Evolutionary conservation across 2,113 vertebrate species (phyloP).

Genomic region (Dipodomys stephensi): DNA sequence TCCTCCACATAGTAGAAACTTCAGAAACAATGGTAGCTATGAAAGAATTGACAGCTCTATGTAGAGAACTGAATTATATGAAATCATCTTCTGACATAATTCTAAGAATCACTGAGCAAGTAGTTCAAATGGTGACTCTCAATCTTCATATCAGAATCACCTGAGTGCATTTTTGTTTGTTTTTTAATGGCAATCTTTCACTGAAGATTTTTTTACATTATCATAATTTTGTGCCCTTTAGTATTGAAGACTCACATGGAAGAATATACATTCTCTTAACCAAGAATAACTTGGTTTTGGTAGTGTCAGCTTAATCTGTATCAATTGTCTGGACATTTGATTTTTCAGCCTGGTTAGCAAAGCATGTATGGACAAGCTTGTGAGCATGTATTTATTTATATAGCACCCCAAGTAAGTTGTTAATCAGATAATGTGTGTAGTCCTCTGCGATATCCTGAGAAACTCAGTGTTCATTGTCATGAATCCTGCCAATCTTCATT

Average conservation of each 20-base stretch:
- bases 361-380: neutral
- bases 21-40: neutral
- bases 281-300: constrained; percentile 1
- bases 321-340: constrained; percentile 53
- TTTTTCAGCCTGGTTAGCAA: neutral
- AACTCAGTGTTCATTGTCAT: constrained; percentile 41
- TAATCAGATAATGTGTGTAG: constrained; percentile 31
- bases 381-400: constrained; percentile 11
- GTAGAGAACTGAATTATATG: neutral
- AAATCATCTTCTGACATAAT: neutral
- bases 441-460: neutral
- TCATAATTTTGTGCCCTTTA: neutral
- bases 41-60: neutral
- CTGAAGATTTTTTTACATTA: neutral
- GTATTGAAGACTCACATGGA: neutral
- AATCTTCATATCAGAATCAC: neutral
- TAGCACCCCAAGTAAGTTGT: constrained; percentile 50
- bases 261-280: neutral
- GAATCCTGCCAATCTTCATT: constrained; percentile 24
- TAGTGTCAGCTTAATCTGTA: constrained; percentile 35
- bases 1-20: neutral
- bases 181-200: neutral
- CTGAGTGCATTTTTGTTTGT: neutral
- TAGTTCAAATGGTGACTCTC: neutral
- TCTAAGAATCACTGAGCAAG: constrained; percentile 14